Percentiles rank a stretch among this genome's conserved stretches.
These are phyloP conservation scores for Diplosoma virens DNA, from an alignment of 23 tunicate genomes.

Conservation along the genomic window DNA sequence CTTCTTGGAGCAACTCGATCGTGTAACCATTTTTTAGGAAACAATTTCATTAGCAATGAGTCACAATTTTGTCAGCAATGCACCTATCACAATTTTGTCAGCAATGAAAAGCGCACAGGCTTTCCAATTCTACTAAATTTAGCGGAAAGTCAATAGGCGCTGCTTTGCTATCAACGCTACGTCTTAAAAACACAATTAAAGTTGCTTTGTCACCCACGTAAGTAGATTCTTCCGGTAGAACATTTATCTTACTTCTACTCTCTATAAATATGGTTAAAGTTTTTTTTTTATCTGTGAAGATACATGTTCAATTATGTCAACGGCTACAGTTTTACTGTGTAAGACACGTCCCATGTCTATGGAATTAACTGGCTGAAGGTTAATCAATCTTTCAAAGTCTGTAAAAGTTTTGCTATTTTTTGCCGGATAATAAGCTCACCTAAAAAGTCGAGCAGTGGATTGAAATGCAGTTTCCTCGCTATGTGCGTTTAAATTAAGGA, in stretches of 20 bases:
- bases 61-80: no score
- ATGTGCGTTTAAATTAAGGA: constrained; percentile 4
- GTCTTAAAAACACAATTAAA: constrained; percentile 7
- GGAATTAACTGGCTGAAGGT: constrained; percentile 11
- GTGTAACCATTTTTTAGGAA: not conserved
- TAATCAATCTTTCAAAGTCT: constrained; percentile 13
- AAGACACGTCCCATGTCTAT: constrained; percentile 7
- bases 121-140: not conserved
- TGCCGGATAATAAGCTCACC: not conserved
- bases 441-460: not conserved
- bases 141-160: not conserved
- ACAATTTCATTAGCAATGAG: no score
- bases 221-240: not conserved
- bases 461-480: no score
- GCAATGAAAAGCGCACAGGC: not conserved
- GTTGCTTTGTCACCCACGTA: constrained; percentile 8
- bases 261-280: not conserved
- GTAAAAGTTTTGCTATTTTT: constrained; percentile 8
- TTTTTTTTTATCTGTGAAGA: not conserved
- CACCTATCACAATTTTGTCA: no score
- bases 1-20: not conserved
- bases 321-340: constrained; percentile 4
- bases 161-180: not conserved
- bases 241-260: constrained; percentile 2
- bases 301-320: no score